Conservation (phyloP, 2,888 invertebrate species). For the Stegophylla sp. region DNA sequence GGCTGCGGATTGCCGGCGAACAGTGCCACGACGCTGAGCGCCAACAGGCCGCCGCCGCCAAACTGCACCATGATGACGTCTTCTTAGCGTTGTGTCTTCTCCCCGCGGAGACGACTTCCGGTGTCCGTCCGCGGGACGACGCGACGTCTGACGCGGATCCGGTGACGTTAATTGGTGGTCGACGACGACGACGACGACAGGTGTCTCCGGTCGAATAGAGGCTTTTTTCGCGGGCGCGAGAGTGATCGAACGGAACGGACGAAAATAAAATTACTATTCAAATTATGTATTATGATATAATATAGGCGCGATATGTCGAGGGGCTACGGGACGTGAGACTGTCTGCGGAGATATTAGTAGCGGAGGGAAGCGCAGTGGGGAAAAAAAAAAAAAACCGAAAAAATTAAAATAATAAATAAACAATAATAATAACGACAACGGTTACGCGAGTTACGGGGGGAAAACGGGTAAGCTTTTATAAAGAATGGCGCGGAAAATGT, state of each 20-base stretch:
- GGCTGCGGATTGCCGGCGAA: constrained; percentile 7
- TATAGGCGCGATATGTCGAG: no score
- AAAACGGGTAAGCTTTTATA: no score
- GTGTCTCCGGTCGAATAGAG: background rate
- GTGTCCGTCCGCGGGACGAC: background rate
- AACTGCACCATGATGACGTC: constrained; percentile 22
- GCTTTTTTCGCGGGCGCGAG: background rate
- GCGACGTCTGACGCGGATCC: background rate
- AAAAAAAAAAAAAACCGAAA: no score
- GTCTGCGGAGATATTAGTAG: no score
- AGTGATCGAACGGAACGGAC: no score
- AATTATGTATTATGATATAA: no score
- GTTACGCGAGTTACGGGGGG: background rate
- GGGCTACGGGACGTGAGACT: no score
- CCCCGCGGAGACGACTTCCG: background rate
- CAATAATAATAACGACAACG: background rate
- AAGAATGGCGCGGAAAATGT: no score
- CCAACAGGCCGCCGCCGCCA: constrained; percentile 34
- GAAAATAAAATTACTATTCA: no score
- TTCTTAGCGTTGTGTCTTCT: constrained; percentile 12
- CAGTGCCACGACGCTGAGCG: constrained; percentile 40
- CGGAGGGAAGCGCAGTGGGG: no score
- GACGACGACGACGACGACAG: background rate
- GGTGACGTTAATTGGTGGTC: background rate
- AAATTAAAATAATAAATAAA: background rate